Percentiles rank a stretch among this genome's conserved stretches.
Evolutionary conservation across 2,797 vertebrate species (phyloP).

Genomic region (Coregonus suidteri): DNA sequence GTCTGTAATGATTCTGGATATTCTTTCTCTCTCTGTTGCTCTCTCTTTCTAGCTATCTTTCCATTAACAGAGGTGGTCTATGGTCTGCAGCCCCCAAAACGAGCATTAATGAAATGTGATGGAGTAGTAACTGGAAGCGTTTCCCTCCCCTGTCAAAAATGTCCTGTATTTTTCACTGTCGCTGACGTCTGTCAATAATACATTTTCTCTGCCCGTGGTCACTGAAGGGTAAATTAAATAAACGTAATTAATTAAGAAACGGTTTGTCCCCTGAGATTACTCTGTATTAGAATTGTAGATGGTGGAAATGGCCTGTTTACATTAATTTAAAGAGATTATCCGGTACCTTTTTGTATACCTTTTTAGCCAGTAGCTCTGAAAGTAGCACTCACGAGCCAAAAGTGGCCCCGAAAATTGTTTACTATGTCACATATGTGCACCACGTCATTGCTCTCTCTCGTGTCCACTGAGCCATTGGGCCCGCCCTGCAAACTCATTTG

Average conservation of each 20-base stretch:
- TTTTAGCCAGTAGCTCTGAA: too few species aligned
- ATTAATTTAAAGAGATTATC: neutral
- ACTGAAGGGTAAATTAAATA: slow-evolving; percentile 19
- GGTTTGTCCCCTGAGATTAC: neutral
- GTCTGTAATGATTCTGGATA: neutral
- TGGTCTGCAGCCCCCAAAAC: neutral
- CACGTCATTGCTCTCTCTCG: too few species aligned
- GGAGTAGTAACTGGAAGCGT: slow-evolving; percentile 32
- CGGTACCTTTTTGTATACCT: neutral
- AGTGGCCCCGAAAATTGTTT: too few species aligned
- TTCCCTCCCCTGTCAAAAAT: slow-evolving; percentile 19
- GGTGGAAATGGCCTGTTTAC: neutral
- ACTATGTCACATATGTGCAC: too few species aligned
- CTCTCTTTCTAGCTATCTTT: neutral
- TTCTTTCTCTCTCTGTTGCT: neutral
- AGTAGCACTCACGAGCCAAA: too few species aligned
- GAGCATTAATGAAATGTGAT: slow-evolving; percentile 40
- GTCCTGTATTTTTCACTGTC: slow-evolving; percentile 30
- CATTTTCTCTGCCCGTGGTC: slow-evolving; percentile 22
- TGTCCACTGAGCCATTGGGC: too few species aligned
- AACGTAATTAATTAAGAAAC: slow-evolving; percentile 17
- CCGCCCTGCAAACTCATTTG: too few species aligned
- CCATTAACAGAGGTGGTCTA: slow-evolving; percentile 10
- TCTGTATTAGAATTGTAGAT: neutral
- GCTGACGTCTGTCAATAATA: slow-evolving; percentile 39